Conservation (phyloP, 2,797 vertebrate genomes). For the Cygnus olor region DNA sequence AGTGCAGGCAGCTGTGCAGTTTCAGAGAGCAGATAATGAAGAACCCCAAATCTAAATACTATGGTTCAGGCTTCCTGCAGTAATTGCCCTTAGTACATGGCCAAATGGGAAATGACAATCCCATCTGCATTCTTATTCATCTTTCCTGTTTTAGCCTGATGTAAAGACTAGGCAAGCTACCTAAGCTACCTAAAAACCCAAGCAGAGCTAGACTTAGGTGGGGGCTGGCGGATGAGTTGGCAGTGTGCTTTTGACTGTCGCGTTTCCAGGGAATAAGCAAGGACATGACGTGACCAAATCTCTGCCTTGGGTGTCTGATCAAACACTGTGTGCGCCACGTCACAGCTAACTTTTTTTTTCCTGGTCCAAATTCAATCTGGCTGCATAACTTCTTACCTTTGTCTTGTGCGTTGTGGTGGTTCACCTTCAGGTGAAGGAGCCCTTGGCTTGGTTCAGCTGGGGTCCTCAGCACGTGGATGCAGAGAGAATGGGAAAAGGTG, state of each 20-base stretch:
- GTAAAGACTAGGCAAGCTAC: background rate
- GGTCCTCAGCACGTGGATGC: background rate
- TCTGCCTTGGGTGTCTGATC: background rate
- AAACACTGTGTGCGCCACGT: accelerated
- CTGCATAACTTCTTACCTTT: background rate
- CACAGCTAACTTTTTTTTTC: background rate
- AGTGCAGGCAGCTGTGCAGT: background rate
- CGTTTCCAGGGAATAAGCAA: background rate
- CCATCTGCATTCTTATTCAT: background rate
- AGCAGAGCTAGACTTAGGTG: background rate
- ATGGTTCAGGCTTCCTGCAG: background rate
- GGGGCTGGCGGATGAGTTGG: background rate
- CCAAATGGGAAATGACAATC: background rate
- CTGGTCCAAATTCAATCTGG: background rate
- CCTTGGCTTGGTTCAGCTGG: background rate
- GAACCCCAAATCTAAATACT: background rate
- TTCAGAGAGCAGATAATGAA: background rate
- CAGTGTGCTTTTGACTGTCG: background rate
- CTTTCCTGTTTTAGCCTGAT: background rate
- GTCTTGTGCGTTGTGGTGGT: background rate
- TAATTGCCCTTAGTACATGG: background rate
- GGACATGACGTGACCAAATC: accelerated
- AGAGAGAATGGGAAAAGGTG: background rate
- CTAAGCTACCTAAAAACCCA: background rate
- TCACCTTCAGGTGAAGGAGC: background rate